Conservation (phyloP, 2,888 invertebrate genomes). For the Andrena haemorrhoa region DNA sequence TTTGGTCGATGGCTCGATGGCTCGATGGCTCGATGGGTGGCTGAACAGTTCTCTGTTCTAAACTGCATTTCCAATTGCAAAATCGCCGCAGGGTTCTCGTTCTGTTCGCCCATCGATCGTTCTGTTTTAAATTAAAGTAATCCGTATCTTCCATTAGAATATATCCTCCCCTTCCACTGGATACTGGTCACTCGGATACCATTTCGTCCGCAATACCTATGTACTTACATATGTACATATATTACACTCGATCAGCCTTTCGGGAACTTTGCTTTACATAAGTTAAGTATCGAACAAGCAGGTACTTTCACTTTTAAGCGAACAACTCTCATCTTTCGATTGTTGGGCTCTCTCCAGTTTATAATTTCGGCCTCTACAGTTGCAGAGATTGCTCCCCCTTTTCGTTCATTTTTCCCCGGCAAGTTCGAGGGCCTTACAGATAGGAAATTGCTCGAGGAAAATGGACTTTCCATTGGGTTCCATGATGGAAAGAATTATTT, state of each 20-base stretch:
- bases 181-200: neutral
- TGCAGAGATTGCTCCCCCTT: conserved; percentile 14
- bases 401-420: conserved; percentile 11
- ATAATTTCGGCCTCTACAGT: conserved; percentile 16
- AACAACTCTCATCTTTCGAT: conserved; percentile 14
- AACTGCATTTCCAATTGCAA: conserved; percentile 12
- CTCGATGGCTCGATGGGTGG: neutral
- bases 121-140: conserved; percentile 15
- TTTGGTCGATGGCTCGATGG: neutral
- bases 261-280: conserved; percentile 20
- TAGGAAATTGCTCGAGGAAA: conserved; percentile 47
- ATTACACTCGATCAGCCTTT: neutral
- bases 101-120: conserved; percentile 8
- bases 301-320: conserved; percentile 3
- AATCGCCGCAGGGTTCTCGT: neutral
- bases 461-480: conserved; percentile 31
- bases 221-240: no score
- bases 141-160: neutral
- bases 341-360: conserved; percentile 1
- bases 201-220: neutral
- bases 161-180: neutral
- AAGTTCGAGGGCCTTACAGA: conserved; percentile 39
- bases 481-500: conserved; percentile 47
- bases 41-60: neutral
- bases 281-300: neutral